Percentiles rank a stretch among this genome's conserved stretches.
These are phyloP conservation scores for Danio rerio DNA, from an alignment of 2,113 vertebrate genomes.

Conservation along the genomic window GRCz12tu NC_133192.1:26898001-26898500, in stretches of 20 bases:
- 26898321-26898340: no score
- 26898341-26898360: background rate
- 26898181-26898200: background rate
- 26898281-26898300: background rate
- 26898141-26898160: background rate
- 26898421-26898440: background rate
- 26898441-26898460: no score
- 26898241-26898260: background rate
- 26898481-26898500: no score
- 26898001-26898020: no score
- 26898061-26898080: no score
- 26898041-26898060: no score
- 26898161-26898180: constrained; percentile 1
- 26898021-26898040: no score
- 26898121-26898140: no score
- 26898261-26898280: background rate
- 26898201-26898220: background rate
- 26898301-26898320: background rate
- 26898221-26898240: background rate
- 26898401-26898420: background rate
- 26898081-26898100: no score
- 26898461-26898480: no score
- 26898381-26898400: background rate
- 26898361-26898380: background rate
- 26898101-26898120: no score